phyloP scores from a whole-genome alignment of 2,797 vertebrate genomes.

The Chrysocyon brachyurus region DNA sequence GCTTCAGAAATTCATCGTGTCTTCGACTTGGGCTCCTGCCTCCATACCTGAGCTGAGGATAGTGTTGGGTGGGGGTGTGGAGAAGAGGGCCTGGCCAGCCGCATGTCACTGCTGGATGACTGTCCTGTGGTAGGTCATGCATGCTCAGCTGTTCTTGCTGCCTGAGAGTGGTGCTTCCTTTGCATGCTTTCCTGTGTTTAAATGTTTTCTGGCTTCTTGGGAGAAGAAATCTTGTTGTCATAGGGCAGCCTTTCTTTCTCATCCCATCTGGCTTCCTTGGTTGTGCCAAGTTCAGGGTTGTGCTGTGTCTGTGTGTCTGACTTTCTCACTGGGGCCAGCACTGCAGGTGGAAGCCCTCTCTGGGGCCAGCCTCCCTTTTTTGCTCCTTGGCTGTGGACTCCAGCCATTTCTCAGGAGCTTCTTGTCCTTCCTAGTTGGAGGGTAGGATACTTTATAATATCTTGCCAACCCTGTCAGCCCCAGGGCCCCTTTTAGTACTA shows the following conservation, averaged over 20 bases:
- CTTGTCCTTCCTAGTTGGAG: neutral
- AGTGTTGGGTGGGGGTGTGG: neutral
- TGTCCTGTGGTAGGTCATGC: neutral
- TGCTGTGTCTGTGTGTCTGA: neutral
- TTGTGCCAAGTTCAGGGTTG: neutral
- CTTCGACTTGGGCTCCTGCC: constrained; percentile 8
- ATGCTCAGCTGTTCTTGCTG: neutral
- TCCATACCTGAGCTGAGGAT: neutral
- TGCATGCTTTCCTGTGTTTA: neutral
- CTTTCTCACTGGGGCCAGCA: neutral
- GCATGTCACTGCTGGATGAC: no score
- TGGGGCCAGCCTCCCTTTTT: no score
- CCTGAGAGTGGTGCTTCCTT: neutral
- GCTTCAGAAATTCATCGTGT: neutral
- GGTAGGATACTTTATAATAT: neutral
- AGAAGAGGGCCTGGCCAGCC: neutral
- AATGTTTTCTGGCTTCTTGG: neutral
- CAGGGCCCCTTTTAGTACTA: neutral
- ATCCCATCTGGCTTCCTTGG: neutral
- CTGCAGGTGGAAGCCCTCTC: neutral
- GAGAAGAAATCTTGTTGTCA: neutral
- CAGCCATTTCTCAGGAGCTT: neutral
- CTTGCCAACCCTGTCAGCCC: neutral
- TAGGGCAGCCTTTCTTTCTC: neutral
- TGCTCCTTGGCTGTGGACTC: neutral